Evolutionary conservation across 2,797 vertebrate genomes (phyloP), one percentile per base, ranked within the genome.

Genomic region (Serranus cabrilla): DNA sequence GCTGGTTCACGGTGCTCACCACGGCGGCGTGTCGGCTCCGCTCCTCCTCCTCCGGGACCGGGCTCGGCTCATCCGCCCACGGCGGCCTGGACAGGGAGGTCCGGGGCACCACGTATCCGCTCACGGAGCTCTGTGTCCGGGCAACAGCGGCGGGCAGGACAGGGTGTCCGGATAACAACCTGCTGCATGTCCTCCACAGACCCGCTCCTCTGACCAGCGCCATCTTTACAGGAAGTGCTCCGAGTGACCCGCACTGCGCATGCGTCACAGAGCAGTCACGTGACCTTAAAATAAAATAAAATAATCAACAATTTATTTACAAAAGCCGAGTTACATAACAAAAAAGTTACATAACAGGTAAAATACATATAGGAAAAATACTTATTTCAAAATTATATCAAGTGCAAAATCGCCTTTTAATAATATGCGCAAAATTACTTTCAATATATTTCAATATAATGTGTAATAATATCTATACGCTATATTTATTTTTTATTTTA

Each of bases 81-180:
- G 96, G 97, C 0, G 97, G 97, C 0, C 93, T 94, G 27, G 94
- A 96, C 78, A 99, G 87, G 1, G 97, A 97, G 0, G 97, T 99
- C 83, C 90, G 92, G 16, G 97, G 95, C 56, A 96, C 62, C 1
- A 89, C 2, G 14, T 49, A 68, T 14, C 67, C 47, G 56, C 77
- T 67, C 10, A 1, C 47, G 3, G 89, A 73, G 80, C 84, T 89
- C 25, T 76, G 84, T 12, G 76, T 0, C 11, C 90, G 86, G 52
- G 9, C 27, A 1, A 50, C 51, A 7, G 59, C 46, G 1, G 71
- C 23, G 1, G 50, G 0, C 6, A 47, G 54, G 2, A 54, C 16
- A 0, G 7, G 12, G 8, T 21, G 46, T 55, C 56, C 21, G 5
- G 55, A 27, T 0, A 68, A 5, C 14, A 77, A 14, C 31, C 43